Evolutionary conservation across 2,888 invertebrate genomes (phyloP), one percentile per base, ranked within the genome.

Genomic region (Lumbricus terrestris): DNA sequence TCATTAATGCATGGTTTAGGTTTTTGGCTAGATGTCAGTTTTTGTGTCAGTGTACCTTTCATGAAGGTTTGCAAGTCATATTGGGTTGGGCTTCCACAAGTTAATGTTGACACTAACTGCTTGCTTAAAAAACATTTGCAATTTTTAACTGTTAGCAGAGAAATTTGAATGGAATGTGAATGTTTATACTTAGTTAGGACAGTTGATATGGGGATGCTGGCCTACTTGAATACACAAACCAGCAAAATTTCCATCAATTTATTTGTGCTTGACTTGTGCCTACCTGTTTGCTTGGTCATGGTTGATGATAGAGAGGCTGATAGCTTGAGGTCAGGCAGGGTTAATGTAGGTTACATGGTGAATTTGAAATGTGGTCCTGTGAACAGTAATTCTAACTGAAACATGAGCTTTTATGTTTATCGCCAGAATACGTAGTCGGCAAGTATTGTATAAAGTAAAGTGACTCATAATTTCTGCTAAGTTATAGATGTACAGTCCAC

Each of bases 301-400:
- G 69, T 69, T 69, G 69, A n/a, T n/a, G 69, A 69, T 69, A 69
- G 69, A n/a, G n/a, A 69, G 69, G 69, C 69, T 69, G 69, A 69
- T n/a, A n/a, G 69, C 29, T n/a, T 47, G 23, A 69, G 69, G 69
- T 69, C 69, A 69, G 69, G 8, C n/a, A n/a, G 69, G 69, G 69
- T 69, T 69, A 69, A 69, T 69, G 69, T n/a, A 69, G 8, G 11
- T 8, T 69, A 69, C 69, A n/a, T 69, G 2, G n/a, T 69, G 69
- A 69, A 69, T 69, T 54, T 69, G 69, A n/a, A 69, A n/a, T 69
- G 69, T 69, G 6, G 69, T n/a, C 69, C 69, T 69, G 29, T 69
- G 69, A 69, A 29, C 69, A 69, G 69, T 69, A n/a, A 69, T 69
- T n/a, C n/a, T 8, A 69, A 29, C 29, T 69, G 69, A 8, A 69